Percentiles rank a stretch among this genome's conserved stretches.
Conservation (phyloP, 64 coral and sea anemone genomes). For the Pocillopora damicornis region DNA sequence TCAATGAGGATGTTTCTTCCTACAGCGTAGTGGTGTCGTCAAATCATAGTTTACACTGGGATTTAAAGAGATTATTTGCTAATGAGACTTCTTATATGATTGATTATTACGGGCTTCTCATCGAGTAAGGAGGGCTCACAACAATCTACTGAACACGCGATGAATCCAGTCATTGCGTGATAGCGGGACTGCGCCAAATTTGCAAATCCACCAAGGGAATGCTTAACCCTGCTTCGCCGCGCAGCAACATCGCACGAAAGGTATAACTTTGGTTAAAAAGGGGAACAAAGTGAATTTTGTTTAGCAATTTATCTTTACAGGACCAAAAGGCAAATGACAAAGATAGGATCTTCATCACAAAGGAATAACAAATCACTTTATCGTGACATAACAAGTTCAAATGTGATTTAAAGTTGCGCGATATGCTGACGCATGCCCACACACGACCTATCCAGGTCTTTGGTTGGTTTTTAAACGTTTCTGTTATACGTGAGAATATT, state of each 20-base stretch:
- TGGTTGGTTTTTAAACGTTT: not conserved
- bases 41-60: constrained; percentile 31
- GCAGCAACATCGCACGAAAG: constrained; percentile 7
- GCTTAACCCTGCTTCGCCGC: not conserved
- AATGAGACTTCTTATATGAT: constrained; percentile 44
- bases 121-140: constrained; percentile 32
- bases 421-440: constrained; percentile 33
- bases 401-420: not conserved
- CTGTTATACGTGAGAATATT: constrained; percentile 19
- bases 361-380: constrained; percentile 23
- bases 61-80: constrained; percentile 47
- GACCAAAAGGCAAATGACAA: not conserved
- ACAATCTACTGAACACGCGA: constrained; percentile 21
- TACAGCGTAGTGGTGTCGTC: not conserved
- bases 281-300: not conserved
- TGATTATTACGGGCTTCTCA: constrained; percentile 44
- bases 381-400: constrained; percentile 15
- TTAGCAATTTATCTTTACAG: not conserved
- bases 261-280: not conserved
- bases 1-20: not conserved
- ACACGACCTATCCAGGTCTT: constrained; percentile 18
- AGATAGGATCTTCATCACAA: not conserved
- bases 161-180: constrained; percentile 16
- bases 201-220: constrained; percentile 9
- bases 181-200: not conserved